Conservation (phyloP, 2,888 invertebrate species). For the Holacanthella duospinosa region DNA sequence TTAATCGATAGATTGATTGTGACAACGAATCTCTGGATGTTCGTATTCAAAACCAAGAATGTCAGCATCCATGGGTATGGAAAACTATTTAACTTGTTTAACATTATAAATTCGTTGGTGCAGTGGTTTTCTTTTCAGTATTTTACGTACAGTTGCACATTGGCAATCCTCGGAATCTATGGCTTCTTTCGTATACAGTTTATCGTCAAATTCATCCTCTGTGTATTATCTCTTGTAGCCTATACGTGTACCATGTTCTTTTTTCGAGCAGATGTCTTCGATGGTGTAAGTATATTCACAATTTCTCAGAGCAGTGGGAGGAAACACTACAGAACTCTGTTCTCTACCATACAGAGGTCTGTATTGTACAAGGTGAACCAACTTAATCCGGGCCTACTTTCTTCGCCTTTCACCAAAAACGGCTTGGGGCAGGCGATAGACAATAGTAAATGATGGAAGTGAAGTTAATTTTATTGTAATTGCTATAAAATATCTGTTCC, state of each 20-base stretch:
- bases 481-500: no score
- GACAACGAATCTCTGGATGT: not conserved
- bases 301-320: no score
- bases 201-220: conserved; percentile 64
- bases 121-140: conserved; percentile 49
- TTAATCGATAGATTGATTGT: conserved; percentile 6
- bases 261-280: conserved; percentile 48
- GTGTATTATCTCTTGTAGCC: conserved; percentile 52
- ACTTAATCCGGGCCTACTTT: no score
- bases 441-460: no score
- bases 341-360: no score
- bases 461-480: no score
- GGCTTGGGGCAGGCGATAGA: no score
- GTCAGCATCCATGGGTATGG: conserved; percentile 38
- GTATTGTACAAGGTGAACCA: no score
- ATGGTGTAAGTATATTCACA: conserved; percentile 37
- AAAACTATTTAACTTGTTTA: not conserved
- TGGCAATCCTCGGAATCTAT: conserved; percentile 57
- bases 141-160: conserved; percentile 56
- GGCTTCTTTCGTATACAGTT: conserved; percentile 76
- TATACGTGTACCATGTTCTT: conserved; percentile 61
- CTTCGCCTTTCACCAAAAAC: no score
- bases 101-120: not conserved
- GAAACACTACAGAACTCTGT: no score
- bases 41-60: conserved; percentile 13